A percentile compares a stretch with the other conserved stretches of the same genome.
phyloP scores from a whole-genome alignment of 2,113 vertebrate species.

The Thunnus maccoyii region DNA sequence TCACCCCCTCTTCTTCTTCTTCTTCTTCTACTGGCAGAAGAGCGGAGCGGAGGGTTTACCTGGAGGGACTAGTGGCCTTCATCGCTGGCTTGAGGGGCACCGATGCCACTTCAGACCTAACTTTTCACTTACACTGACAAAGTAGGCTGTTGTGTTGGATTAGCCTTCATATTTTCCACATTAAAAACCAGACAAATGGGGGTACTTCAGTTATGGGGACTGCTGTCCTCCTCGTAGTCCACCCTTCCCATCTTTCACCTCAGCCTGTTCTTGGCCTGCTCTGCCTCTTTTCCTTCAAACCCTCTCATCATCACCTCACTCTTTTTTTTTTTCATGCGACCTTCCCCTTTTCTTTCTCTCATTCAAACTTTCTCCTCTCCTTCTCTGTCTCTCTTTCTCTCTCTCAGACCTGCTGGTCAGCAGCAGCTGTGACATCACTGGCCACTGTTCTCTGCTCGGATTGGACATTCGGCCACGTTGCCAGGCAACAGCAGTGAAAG shows the following conservation, averaged over 20 bases:
- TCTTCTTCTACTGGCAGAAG: conserved; percentile 30
- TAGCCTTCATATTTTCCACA: background rate
- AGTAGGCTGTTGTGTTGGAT: background rate
- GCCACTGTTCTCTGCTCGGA: conserved; percentile 85
- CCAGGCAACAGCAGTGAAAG: conserved; percentile 89
- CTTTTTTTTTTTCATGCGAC: conserved; percentile 30
- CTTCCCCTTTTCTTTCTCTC: conserved; percentile 34
- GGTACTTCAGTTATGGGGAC: conserved; percentile 14
- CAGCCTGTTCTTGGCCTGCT: conserved; percentile 24
- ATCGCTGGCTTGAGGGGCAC: conserved; percentile 9
- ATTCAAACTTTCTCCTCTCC: conserved; percentile 76
- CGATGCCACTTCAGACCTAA: conserved; percentile 44
- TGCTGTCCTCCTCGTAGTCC: background rate
- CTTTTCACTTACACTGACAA: conserved; percentile 21
- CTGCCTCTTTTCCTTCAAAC: conserved; percentile 38
- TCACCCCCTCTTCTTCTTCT: conserved; percentile 23
- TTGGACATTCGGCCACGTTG: conserved; percentile 88
- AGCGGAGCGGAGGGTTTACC: conserved; percentile 12
- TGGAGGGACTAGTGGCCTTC: conserved; percentile 37
- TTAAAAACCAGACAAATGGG: conserved; percentile 28
- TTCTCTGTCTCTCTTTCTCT: conserved; percentile 50
- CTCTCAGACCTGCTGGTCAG: conserved; percentile 84
- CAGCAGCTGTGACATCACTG: conserved; percentile 88
- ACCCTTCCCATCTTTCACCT: conserved; percentile 39
- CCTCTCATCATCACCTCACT: conserved; percentile 50